Conservation (phyloP, 2,113 vertebrate species). For the Apteryx owenii region DNA sequence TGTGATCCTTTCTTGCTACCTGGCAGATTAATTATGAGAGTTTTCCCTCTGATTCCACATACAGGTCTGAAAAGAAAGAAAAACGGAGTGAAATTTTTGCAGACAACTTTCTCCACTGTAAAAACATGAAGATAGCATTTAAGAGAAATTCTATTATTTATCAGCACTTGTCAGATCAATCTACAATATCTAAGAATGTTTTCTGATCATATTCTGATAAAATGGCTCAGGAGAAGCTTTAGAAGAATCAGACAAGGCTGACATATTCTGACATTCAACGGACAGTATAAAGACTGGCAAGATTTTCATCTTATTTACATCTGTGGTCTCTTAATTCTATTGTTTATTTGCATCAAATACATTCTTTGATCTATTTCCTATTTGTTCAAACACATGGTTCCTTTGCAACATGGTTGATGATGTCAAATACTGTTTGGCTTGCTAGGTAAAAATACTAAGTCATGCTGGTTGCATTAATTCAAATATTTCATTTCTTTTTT, state of each 20-base stretch:
- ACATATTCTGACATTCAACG: background rate
- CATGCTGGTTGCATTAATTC: background rate
- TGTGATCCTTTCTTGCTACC: slow-evolving; percentile 99
- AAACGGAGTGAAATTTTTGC: slow-evolving; percentile 37
- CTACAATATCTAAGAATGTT: background rate
- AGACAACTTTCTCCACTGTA: background rate
- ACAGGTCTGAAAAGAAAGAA: slow-evolving; percentile 88
- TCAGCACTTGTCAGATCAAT: background rate
- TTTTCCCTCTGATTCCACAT: slow-evolving; percentile 98
- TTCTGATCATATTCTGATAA: background rate
- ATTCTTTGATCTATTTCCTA: background rate
- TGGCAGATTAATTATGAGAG: slow-evolving; percentile 98
- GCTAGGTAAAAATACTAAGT: background rate
- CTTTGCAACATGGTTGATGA: background rate
- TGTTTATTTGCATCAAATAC: background rate
- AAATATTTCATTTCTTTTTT: background rate
- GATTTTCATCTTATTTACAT: background rate
- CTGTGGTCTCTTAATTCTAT: background rate
- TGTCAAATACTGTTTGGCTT: background rate
- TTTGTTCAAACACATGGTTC: background rate
- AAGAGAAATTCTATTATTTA: background rate
- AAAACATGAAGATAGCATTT: slow-evolving; percentile 16
- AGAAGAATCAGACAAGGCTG: background rate
- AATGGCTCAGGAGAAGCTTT: background rate
- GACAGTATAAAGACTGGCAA: background rate